Conservation (phyloP, 2,113 vertebrate genomes). For the Electrona antarctica region DNA sequence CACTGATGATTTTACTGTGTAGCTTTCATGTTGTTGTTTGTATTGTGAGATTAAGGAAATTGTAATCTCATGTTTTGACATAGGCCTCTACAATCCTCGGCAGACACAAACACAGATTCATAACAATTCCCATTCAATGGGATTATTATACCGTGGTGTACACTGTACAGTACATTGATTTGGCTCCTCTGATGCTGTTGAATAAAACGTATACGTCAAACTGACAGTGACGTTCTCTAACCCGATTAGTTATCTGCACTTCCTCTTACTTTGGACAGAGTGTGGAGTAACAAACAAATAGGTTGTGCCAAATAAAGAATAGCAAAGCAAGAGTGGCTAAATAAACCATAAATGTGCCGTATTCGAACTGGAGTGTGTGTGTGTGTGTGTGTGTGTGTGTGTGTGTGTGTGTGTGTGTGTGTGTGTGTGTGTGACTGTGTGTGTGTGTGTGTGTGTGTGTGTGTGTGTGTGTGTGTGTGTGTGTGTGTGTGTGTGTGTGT, state of each 20-base stretch:
- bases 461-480: not conserved
- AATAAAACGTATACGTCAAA: constrained; percentile 19
- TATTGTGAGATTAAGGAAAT: constrained; percentile 61
- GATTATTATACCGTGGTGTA: constrained; percentile 54
- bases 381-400: not conserved
- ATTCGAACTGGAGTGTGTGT: not conserved
- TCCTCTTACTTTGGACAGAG: not conserved
- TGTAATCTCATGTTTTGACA: constrained; percentile 63
- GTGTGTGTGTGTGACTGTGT: not conserved
- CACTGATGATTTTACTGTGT: too few species aligned
- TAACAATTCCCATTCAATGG: constrained; percentile 26
- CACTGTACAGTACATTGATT: constrained; percentile 6
- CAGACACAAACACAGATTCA: not conserved
- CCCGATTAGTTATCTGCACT: not conserved
- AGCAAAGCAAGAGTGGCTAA: too few species aligned
- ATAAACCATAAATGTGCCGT: too few species aligned
- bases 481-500: constrained; percentile 5
- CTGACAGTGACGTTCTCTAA: not conserved
- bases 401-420: not conserved
- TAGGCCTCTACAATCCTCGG: constrained; percentile 40
- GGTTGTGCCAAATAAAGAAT: too few species aligned
- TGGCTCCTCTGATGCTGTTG: constrained; percentile 34
- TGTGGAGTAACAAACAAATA: not conserved
- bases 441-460: not conserved
- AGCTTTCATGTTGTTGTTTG: constrained; percentile 65